Percentiles rank a stretch among this genome's conserved stretches.
Conservation (phyloP, 2,797 vertebrate genomes). For the Betta splendens region DNA sequence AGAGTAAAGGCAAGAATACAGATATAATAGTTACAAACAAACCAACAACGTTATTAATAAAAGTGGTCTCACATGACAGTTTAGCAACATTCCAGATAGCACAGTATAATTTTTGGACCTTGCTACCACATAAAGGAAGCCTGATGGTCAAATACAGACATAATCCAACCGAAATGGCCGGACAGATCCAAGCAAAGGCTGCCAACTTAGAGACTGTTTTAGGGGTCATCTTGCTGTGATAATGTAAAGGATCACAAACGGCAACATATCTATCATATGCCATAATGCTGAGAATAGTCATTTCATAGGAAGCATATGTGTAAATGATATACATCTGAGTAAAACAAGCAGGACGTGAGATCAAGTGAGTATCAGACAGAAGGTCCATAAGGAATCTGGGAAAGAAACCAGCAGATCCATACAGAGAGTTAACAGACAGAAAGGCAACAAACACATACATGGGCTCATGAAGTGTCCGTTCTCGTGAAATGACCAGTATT, state of each 20-base stretch:
- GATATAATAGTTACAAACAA: background rate
- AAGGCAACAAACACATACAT: conserved; percentile 30
- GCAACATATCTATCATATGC: too few species aligned
- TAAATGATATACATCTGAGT: conserved; percentile 36
- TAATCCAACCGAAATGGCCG: background rate
- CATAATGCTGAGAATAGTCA: conserved; percentile 21
- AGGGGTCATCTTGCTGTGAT: conserved; percentile 9
- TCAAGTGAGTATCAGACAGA: conserved; percentile 29
- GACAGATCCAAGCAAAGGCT: conserved; percentile 11
- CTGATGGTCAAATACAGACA: conserved; percentile 11
- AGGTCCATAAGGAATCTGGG: conserved; percentile 27
- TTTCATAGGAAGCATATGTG: conserved; percentile 22
- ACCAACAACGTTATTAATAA: background rate
- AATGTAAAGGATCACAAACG: too few species aligned
- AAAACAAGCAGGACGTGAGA: conserved; percentile 33
- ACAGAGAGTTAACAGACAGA: conserved; percentile 15
- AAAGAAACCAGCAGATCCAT: conserved; percentile 9
- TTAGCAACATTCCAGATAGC: conserved; percentile 29
- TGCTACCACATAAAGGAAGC: conserved; percentile 33
- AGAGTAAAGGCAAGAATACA: conserved; percentile 12
- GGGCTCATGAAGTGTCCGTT: conserved; percentile 30
- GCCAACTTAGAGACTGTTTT: conserved; percentile 6
- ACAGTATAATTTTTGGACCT: conserved; percentile 25
- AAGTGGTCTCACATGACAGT: conserved; percentile 26
- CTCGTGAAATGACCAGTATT: conserved; percentile 13